Evolutionary conservation across 2,797 vertebrate genomes (phyloP).

Genomic region (Micrastur ruficollis): DNA sequence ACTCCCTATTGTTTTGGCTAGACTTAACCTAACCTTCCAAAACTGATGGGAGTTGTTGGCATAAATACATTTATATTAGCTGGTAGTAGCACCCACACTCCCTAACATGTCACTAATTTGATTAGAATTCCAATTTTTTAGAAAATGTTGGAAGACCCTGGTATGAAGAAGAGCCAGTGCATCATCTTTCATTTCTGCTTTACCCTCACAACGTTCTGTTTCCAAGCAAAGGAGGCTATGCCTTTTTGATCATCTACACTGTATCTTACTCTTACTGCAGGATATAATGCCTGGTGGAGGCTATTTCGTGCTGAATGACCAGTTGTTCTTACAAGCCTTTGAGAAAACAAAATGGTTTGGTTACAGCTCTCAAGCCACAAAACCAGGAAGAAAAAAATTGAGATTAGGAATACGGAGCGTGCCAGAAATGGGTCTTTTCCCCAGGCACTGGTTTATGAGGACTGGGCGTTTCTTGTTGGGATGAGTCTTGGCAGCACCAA

Average conservation of each 20-base stretch:
- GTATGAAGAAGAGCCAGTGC: neutral
- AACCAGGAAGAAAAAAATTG: neutral
- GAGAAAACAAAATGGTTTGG: neutral
- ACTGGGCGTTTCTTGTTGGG: neutral
- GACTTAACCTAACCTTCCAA: neutral
- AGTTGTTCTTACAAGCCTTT: neutral
- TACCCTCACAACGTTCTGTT: neutral
- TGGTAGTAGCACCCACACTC: neutral
- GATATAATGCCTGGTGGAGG: neutral
- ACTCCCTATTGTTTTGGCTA: neutral
- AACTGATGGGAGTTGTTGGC: neutral
- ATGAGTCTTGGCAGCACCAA: neutral
- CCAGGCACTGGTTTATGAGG: neutral
- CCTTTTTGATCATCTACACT: neutral
- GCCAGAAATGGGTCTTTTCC: neutral
- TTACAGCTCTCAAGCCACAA: neutral
- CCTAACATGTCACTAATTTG: neutral
- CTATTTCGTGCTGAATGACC: neutral
- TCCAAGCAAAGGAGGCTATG: neutral
- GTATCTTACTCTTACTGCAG: neutral
- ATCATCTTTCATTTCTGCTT: neutral
- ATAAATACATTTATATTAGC: neutral
- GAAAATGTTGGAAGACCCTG: neutral
- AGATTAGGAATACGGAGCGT: accelerated
- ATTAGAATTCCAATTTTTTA: neutral